Evolutionary conservation across 2,888 invertebrate species (phyloP).

Genomic region (Lymantria dispar): DNA sequence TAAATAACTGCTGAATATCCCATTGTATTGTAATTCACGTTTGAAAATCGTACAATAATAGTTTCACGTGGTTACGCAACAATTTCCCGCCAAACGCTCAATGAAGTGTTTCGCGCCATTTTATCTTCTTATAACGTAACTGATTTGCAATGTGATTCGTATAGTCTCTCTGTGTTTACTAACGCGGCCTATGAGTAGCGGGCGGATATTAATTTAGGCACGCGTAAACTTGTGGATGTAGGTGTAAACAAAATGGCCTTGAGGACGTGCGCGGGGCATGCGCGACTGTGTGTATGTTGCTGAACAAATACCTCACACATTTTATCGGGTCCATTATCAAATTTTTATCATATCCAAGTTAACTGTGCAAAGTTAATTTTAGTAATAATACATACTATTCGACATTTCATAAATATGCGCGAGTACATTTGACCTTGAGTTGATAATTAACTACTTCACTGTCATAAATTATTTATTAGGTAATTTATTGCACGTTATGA

Average conservation of each 20-base stretch:
- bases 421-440: slow-evolving; percentile 33
- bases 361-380: slow-evolving; percentile 35
- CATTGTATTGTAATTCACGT: background rate
- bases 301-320: slow-evolving; percentile 55
- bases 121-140: slow-evolving; percentile 49
- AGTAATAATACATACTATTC: slow-evolving; percentile 28
- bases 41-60: slow-evolving; percentile 45
- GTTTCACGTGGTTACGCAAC: slow-evolving; percentile 67
- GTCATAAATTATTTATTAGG: slow-evolving; percentile 3
- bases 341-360: slow-evolving; percentile 52
- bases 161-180: slow-evolving; percentile 32
- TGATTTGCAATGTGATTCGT: slow-evolving; percentile 45
- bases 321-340: slow-evolving; percentile 58
- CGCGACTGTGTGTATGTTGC: slow-evolving; percentile 36
- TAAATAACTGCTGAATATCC: no score
- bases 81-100: slow-evolving; percentile 73
- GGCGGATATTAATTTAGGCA: slow-evolving; percentile 51
- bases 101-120: slow-evolving; percentile 77
- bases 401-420: slow-evolving; percentile 7
- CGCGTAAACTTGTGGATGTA: slow-evolving; percentile 66
- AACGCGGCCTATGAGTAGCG: slow-evolving; percentile 35
- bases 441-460: slow-evolving; percentile 22
- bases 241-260: slow-evolving; percentile 78
- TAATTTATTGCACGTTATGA: slow-evolving; percentile 16
- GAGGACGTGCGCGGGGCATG: slow-evolving; percentile 59